These are phyloP conservation scores for Dendropsophus ebraccatus DNA, from an alignment of 2,113 vertebrate species.

Conservation along the genomic window DNA sequence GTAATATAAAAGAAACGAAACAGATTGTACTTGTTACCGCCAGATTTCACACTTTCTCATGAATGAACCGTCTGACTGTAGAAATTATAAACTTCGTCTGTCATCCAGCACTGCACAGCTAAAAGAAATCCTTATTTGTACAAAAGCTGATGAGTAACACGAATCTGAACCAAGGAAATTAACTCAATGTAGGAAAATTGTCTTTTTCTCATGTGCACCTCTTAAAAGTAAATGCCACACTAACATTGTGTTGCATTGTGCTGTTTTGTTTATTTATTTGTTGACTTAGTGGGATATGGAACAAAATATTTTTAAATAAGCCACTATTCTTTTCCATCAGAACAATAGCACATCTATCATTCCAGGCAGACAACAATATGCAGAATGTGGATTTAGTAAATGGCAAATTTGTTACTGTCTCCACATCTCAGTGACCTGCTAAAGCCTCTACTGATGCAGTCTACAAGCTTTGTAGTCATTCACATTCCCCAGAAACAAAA, in stretches of 20 bases:
- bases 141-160: neutral
- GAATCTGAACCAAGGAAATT: no score
- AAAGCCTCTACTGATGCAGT: constrained; percentile 5
- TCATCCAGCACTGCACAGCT: neutral
- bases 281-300: neutral
- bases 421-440: neutral
- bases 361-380: neutral
- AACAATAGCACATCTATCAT: neutral
- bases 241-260: neutral
- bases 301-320: neutral
- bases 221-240: neutral
- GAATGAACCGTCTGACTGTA: neutral
- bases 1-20: neutral
- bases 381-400: neutral
- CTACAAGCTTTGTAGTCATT: neutral
- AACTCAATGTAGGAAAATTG: neutral
- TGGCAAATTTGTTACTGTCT: neutral
- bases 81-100: neutral
- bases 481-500: constrained; percentile 1
- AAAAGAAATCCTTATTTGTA: neutral
- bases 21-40: neutral
- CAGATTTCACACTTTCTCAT: neutral
- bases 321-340: neutral
- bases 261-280: neutral
- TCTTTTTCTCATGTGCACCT: neutral